These are phyloP conservation scores for Pterocles orientalis DNA, from an alignment of 2,113 vertebrate species.

Conservation along the genomic window DNA sequence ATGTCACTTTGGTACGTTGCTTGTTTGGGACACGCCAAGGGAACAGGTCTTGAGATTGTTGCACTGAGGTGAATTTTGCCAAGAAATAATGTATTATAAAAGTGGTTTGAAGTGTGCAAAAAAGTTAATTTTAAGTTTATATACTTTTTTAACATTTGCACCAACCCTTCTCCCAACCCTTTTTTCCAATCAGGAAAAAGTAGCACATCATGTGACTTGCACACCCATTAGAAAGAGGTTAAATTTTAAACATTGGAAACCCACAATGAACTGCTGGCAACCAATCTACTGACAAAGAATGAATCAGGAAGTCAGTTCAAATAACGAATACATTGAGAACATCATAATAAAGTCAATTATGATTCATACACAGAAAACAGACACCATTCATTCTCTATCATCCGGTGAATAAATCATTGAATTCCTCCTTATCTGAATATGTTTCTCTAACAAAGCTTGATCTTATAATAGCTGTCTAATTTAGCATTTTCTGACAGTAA, in stretches of 20 bases:
- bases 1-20: neutral
- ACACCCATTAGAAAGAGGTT: neutral
- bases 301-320: constrained; percentile 58
- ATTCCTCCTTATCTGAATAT: neutral
- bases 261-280: constrained; percentile 22
- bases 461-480: neutral
- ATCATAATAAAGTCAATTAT: constrained; percentile 44
- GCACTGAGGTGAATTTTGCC: neutral
- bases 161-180: neutral
- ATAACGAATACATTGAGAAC: constrained; percentile 60
- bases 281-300: constrained; percentile 1
- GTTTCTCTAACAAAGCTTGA: constrained; percentile 15
- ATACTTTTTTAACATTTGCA: neutral
- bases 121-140: neutral
- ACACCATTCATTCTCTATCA: constrained; percentile 37
- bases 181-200: neutral
- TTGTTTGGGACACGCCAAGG: neutral
- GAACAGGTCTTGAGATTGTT: neutral
- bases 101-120: neutral
- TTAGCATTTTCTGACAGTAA: neutral
- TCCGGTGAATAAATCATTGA: constrained; percentile 20
- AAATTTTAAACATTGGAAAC: constrained; percentile 25
- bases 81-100: neutral
- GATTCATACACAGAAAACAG: constrained; percentile 62
- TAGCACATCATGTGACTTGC: neutral